Conservation (phyloP, 2,888 invertebrate genomes). For the Baronia brevicornis region DNA sequence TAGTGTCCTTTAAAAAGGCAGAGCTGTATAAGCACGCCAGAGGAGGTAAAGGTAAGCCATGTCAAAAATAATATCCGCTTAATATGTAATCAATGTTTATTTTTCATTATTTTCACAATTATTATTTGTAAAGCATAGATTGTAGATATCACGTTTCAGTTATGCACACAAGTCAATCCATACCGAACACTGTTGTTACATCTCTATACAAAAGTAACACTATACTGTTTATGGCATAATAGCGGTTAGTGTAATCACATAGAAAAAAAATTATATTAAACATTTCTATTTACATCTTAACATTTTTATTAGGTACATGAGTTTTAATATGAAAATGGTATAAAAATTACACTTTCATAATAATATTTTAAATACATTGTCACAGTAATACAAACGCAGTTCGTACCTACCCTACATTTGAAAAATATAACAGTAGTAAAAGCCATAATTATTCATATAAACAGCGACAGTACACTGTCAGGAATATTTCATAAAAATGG, state of each 20-base stretch:
- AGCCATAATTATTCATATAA: slow-evolving; percentile 60
- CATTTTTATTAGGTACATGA: slow-evolving; percentile 70
- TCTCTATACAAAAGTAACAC: slow-evolving; percentile 65
- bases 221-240: slow-evolving; percentile 56
- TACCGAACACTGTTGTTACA: slow-evolving; percentile 63
- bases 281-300: slow-evolving; percentile 68
- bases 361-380: slow-evolving; percentile 56
- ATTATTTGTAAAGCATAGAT: slow-evolving; percentile 73
- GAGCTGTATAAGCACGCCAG: no score
- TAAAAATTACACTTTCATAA: slow-evolving; percentile 73
- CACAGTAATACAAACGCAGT: slow-evolving; percentile 68
- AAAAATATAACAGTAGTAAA: slow-evolving; percentile 73
- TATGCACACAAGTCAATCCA: slow-evolving; percentile 72
- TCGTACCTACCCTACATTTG: slow-evolving; percentile 58
- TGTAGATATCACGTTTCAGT: slow-evolving; percentile 74
- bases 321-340: slow-evolving; percentile 73
- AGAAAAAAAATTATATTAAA: slow-evolving; percentile 69
- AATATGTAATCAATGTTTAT: slow-evolving; percentile 67
- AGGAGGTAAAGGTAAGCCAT: no score
- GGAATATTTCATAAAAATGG: slow-evolving; percentile 50
- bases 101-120: no score
- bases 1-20: no score
- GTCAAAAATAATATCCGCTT: slow-evolving; percentile 19
- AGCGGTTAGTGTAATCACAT: slow-evolving; percentile 68
- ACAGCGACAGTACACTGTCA: slow-evolving; percentile 52